phyloP scores from a whole-genome alignment of 1,140 invertebrate species.

The Acromyrmex charruanus region DNA sequence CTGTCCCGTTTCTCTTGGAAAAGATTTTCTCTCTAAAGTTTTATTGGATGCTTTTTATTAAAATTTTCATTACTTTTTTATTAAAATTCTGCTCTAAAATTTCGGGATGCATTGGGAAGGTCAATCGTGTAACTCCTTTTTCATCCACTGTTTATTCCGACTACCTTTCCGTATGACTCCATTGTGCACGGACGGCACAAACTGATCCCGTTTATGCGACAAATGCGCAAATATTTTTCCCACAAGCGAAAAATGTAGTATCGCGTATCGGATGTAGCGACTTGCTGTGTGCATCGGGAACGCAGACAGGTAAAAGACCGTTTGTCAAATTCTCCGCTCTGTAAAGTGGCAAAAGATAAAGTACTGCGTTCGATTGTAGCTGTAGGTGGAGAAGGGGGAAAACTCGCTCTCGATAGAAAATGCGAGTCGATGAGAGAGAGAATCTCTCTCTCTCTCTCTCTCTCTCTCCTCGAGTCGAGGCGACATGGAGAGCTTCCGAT shows the following conservation, averaged over 20 bases:
- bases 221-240: constrained; percentile 29
- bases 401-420: constrained; percentile 33
- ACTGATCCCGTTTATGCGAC: constrained; percentile 18
- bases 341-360: constrained; percentile 55
- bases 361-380: constrained; percentile 47
- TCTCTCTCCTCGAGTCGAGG: constrained; percentile 20
- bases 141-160: neutral
- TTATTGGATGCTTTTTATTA: constrained; percentile 5
- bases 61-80: constrained; percentile 19
- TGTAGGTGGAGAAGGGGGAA: neutral
- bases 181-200: neutral
- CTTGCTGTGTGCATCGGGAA: neutral
- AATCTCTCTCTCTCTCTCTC: neutral
- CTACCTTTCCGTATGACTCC: neutral
- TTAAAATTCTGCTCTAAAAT: neutral
- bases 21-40: neutral
- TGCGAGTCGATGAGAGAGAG: constrained; percentile 13
- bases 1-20: neutral
- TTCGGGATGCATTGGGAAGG: neutral
- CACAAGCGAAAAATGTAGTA: neutral
- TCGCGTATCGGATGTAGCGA: constrained; percentile 24
- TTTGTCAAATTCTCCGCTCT: constrained; percentile 49
- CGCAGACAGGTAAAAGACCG: constrained; percentile 1
- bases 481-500: constrained; percentile 78
- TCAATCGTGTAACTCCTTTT: neutral